Evolutionary conservation across 1,140 invertebrate species (phyloP).

Genomic region (Drosophila burlai): DNA sequence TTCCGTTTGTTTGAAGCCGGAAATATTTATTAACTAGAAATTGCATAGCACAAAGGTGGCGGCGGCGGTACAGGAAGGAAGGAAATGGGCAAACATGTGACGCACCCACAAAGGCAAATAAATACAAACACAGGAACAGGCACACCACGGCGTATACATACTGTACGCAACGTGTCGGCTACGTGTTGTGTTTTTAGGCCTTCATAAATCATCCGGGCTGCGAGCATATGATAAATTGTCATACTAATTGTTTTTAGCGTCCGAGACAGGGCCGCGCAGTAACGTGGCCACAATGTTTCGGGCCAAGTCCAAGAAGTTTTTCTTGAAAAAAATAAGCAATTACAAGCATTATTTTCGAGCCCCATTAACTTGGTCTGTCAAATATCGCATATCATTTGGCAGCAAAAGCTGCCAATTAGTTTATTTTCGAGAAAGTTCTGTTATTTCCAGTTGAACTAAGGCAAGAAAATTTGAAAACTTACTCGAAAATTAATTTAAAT

Average conservation of each 20-base stretch:
- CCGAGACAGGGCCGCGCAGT: constrained; percentile 56
- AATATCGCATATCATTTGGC: constrained; percentile 69
- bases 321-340: constrained; percentile 46
- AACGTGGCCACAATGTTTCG: constrained; percentile 25
- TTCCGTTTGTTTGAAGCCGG: constrained; percentile 48
- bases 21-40: constrained; percentile 83
- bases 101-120: constrained; percentile 74
- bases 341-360: constrained; percentile 39
- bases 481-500: too few relatives aligned
- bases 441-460: background rate
- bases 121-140: constrained; percentile 31
- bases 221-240: constrained; percentile 83
- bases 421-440: background rate
- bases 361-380: constrained; percentile 63
- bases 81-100: constrained; percentile 78
- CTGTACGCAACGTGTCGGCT: constrained; percentile 40
- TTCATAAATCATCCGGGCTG: constrained; percentile 79
- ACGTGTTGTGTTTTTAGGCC: constrained; percentile 48
- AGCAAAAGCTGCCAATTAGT: constrained; percentile 1
- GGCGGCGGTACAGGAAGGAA: constrained; percentile 56
- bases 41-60: constrained; percentile 64
- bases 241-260: constrained; percentile 84
- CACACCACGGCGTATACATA: constrained; percentile 23
- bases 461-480: background rate
- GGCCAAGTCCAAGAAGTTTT: constrained; percentile 15